Percentiles rank a stretch among this genome's conserved stretches.
Evolutionary conservation across 2,797 vertebrate species (phyloP).

Genomic region (Silurus aristotelis): DNA sequence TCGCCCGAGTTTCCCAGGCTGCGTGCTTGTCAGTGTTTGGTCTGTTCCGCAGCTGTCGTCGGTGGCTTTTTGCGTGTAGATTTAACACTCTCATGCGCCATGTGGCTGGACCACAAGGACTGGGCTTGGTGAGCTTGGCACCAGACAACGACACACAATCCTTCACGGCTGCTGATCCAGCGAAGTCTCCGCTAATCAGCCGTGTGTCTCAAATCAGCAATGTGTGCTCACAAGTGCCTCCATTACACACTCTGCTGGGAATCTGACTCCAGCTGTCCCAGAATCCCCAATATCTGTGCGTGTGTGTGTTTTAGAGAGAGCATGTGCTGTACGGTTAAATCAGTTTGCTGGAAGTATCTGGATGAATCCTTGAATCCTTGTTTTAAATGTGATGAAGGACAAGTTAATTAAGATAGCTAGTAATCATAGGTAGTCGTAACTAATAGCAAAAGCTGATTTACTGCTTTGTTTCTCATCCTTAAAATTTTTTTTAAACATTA

Average conservation of each 20-base stretch:
- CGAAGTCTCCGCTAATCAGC: constrained; percentile 37
- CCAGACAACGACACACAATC: constrained; percentile 57
- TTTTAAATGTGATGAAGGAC: background rate
- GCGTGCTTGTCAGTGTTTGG: constrained; percentile 65
- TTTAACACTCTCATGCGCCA: constrained; percentile 18
- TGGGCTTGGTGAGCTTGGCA: constrained; percentile 24
- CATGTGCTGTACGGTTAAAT: background rate
- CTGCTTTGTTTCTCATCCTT: background rate
- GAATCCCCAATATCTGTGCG: background rate
- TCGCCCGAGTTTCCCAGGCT: constrained; percentile 66
- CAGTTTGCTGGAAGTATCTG: background rate
- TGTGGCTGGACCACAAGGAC: constrained; percentile 3
- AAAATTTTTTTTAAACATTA: background rate
- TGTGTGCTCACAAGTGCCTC: constrained; percentile 21
- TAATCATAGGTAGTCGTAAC: background rate
- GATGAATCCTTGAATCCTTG: background rate
- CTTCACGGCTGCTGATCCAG: constrained; percentile 57
- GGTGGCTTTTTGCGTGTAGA: constrained; percentile 27
- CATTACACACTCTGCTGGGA: constrained; percentile 17
- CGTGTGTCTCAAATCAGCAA: constrained; percentile 36
- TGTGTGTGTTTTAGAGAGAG: background rate
- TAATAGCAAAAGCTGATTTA: background rate
- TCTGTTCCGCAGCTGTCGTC: constrained; percentile 75
- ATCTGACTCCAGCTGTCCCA: constrained; percentile 35
- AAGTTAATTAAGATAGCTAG: background rate